Evolutionary conservation across 1,140 invertebrate genomes (phyloP), one percentile per base, ranked within the genome.

Genomic region (Berghia stephanieae): DNA sequence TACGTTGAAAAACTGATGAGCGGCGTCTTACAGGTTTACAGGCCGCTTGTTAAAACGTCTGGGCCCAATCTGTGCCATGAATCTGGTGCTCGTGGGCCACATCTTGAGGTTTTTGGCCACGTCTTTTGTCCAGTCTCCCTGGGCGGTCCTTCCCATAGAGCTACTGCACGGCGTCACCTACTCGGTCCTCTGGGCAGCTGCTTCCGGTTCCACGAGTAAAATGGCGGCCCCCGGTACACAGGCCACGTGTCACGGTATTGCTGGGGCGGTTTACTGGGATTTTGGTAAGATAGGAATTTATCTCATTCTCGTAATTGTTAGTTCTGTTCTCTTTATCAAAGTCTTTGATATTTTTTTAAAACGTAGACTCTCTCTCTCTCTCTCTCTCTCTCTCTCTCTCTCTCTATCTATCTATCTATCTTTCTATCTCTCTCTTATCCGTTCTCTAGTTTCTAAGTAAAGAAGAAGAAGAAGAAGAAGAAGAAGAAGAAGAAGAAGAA

Each of bases 141-240:
- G 95, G 95, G 92, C 92, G 86, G 92, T 94, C 71, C 89, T 97
- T 73, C 93, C 95, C 2, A 92, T 97, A 42, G 96, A 97, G 89
- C 86, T 96, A 77, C 89, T 95, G 10, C 95, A 96, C 88, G 96
- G 96, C 13, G 89, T 96, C 21, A 95, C 95, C 0, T 95, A 95
- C 85, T 95, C 96, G 10, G 90, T 97, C 80, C 95, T 95, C 84
- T 97, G 95, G 90, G 92, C 95, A 0, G 94, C 94, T 18, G 69
- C 69, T n/a, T 78, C 80, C 31, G 73, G 76, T 71, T 72, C 40
- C 36, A 74, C 67, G n/a, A 77, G 73, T 21, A 31, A 63, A 0
- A 49, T 78, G 42, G 71, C 79, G 3, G 52, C 76, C 21, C 31
- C 77, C 3, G 66, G 76, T 5, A 76, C 67, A 36, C 79, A 78